Conservation (phyloP, 2,113 vertebrate species). For the Apus apus region DNA sequence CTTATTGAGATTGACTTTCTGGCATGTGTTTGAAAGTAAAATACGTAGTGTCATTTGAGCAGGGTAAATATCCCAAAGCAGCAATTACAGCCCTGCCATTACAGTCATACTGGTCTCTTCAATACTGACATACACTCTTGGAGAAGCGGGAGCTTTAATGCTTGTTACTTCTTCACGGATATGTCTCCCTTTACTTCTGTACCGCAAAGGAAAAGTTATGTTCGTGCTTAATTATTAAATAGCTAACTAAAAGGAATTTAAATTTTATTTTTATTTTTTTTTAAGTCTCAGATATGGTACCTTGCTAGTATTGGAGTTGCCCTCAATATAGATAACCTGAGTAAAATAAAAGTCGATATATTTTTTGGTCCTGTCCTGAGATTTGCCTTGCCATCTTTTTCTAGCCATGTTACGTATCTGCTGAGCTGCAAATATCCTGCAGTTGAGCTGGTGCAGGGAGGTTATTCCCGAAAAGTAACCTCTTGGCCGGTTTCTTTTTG, state of each 20-base stretch:
- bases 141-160: neutral
- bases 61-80: constrained; percentile 65
- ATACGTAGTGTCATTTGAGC: constrained; percentile 65
- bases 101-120: constrained; percentile 7
- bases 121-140: neutral
- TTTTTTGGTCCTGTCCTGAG: neutral
- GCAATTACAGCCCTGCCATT: constrained; percentile 51
- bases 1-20: constrained; percentile 68
- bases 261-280: too few species aligned
- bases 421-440: neutral
- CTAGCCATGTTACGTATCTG: rapidly evolving
- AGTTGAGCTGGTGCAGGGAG: neutral
- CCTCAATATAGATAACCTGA: neutral
- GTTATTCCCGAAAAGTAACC: neutral
- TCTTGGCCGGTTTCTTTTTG: neutral
- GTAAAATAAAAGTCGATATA: neutral
- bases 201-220: neutral
- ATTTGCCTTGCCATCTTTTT: neutral
- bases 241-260: neutral
- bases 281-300: neutral
- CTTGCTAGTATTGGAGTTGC: neutral
- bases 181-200: neutral
- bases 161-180: neutral
- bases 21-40: constrained; percentile 67
- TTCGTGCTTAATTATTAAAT: neutral